A percentile compares a stretch with the other conserved stretches of the same genome.
Evolutionary conservation across 2,113 vertebrate species (phyloP).

Genomic region (Pachyramphus minor): DNA sequence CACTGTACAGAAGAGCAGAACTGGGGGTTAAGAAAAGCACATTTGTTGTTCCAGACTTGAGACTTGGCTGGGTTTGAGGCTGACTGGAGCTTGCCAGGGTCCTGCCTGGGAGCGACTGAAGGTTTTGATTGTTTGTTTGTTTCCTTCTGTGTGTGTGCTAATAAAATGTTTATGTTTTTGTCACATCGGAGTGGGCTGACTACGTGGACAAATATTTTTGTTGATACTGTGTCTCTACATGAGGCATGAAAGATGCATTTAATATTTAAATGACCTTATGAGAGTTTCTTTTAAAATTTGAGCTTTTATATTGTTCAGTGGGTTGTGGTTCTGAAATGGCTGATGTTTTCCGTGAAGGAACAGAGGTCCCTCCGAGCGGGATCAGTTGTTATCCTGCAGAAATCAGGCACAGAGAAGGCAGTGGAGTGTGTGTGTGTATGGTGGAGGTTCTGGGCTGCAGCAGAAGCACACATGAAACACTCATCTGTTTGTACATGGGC

Average conservation of each 20-base stretch:
- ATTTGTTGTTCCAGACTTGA: background rate
- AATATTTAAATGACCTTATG: background rate
- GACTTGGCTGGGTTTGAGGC: background rate
- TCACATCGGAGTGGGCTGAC: background rate
- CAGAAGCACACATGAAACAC: background rate
- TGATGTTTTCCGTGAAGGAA: background rate
- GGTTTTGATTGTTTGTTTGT: background rate
- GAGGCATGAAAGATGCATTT: background rate
- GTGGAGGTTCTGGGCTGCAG: background rate
- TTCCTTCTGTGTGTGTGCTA: background rate
- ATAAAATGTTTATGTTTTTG: background rate
- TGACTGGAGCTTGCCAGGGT: background rate
- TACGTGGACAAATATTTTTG: background rate
- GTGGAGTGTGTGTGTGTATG: background rate
- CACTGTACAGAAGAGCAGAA: background rate
- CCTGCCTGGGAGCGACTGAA: background rate
- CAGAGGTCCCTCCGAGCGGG: background rate
- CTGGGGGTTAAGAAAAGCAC: background rate
- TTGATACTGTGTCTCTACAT: background rate
- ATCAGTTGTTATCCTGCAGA: background rate
- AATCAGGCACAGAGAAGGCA: background rate
- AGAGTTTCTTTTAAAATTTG: background rate
- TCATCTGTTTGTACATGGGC: conserved; percentile 3
- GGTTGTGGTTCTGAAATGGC: background rate
- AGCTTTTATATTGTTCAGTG: background rate